phyloP scores from a whole-genome alignment of 2,113 vertebrate species.

The Raja brachyura region DNA sequence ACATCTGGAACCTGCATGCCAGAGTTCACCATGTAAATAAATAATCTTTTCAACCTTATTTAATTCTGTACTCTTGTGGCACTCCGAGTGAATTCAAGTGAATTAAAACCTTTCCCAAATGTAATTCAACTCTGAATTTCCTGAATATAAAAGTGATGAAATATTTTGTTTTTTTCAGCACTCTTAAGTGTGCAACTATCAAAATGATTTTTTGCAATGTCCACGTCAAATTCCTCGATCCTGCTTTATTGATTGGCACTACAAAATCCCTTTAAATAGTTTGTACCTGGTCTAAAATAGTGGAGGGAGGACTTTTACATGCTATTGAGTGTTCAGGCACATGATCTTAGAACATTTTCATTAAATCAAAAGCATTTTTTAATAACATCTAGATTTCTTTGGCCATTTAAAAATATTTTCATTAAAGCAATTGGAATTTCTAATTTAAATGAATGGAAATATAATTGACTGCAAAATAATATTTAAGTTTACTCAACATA shows the following conservation, averaged over 20 bases:
- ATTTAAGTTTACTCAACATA: neutral
- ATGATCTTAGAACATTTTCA: neutral
- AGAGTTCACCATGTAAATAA: neutral
- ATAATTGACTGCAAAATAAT: neutral
- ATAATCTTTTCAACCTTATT: neutral
- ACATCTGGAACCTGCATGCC: conserved; percentile 40
- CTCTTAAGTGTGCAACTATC: neutral
- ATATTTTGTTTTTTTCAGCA: neutral
- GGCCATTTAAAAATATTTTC: neutral
- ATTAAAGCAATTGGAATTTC: neutral
- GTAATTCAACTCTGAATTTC: neutral
- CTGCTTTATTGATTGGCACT: neutral
- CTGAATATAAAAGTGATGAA: neutral
- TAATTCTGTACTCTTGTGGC: neutral
- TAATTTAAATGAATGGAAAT: neutral
- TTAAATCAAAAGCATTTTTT: neutral
- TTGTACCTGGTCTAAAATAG: neutral
- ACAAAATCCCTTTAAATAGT: neutral
- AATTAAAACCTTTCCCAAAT: neutral
- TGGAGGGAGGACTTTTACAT: neutral
- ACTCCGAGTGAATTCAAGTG: neutral
- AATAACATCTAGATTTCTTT: neutral
- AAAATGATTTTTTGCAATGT: neutral
- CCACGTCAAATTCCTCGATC: neutral
- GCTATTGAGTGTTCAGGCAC: neutral